Evolutionary conservation across 2,888 invertebrate genomes (phyloP).

Genomic region (Lithophane semibrunnea): DNA sequence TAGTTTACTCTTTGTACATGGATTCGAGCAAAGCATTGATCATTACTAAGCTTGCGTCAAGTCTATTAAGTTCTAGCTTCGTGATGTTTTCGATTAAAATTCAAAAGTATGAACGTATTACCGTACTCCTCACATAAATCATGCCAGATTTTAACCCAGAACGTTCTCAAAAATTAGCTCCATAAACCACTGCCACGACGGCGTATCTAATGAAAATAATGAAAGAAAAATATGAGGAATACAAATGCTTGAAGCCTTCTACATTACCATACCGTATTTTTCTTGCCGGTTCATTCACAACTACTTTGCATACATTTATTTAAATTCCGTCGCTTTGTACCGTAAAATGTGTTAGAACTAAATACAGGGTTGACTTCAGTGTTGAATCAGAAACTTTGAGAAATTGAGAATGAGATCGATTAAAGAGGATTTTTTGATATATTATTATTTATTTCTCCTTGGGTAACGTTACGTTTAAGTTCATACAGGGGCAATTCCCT

Average conservation of each 20-base stretch:
- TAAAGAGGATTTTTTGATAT: not conserved
- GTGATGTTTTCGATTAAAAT: not conserved
- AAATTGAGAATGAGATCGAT: not conserved
- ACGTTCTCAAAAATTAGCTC: not conserved
- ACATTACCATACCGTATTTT: conserved; percentile 42
- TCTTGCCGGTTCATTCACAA: conserved; percentile 45
- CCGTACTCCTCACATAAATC: not conserved
- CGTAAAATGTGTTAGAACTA: not conserved
- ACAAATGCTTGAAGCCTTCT: conserved; percentile 31
- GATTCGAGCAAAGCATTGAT: not conserved
- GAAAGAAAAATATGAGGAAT: conserved; percentile 9
- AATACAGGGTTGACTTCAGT: not conserved
- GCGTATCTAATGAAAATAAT: conserved; percentile 14
- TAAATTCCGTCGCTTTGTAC: conserved; percentile 12
- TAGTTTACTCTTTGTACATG: not conserved
- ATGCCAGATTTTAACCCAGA: not conserved
- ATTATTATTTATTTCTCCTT: too few species aligned
- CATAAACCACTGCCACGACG: conserved; percentile 1
- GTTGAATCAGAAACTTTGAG: not conserved
- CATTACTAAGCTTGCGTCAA: not conserved
- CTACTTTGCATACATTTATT: conserved; percentile 46
- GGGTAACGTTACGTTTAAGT: too few species aligned
- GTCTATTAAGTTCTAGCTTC: not conserved
- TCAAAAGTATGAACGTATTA: not conserved
- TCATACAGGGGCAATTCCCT: too few species aligned